phyloP scores from a whole-genome alignment of 1,140 invertebrate species.

The Saccostrea echinata region DNA sequence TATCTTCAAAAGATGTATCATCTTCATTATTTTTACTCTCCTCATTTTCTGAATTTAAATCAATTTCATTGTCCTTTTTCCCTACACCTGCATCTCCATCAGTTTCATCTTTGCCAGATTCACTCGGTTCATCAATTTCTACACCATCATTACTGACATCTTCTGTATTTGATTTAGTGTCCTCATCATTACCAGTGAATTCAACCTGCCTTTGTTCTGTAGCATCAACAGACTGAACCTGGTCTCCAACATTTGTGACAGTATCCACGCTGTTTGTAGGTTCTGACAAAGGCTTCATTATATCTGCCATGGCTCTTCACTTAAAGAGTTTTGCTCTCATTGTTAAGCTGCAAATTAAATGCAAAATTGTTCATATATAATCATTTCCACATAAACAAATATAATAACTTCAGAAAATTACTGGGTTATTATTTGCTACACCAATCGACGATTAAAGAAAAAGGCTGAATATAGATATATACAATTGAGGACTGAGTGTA shows the following conservation, averaged over 20 bases:
- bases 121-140: background rate
- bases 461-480: too few relatives aligned
- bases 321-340: background rate
- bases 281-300: background rate
- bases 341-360: background rate
- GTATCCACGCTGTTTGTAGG: background rate
- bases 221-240: background rate
- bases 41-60: background rate
- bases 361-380: background rate
- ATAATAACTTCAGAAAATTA: background rate
- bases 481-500: too few relatives aligned
- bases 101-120: conserved; percentile 1
- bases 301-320: conserved; percentile 3
- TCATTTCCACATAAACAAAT: background rate
- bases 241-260: background rate
- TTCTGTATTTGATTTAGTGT: conserved; percentile 2
- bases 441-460: too few relatives aligned
- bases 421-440: too few relatives aligned
- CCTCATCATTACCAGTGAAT: background rate
- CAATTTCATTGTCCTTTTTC: background rate
- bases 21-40: conserved; percentile 18
- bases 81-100: background rate
- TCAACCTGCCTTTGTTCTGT: background rate
- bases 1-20: conserved; percentile 10
- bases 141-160: background rate